Base-by-base conservation (phyloP, 1,140 invertebrate genomes). In the Fragariocoptes setiger region DNA sequence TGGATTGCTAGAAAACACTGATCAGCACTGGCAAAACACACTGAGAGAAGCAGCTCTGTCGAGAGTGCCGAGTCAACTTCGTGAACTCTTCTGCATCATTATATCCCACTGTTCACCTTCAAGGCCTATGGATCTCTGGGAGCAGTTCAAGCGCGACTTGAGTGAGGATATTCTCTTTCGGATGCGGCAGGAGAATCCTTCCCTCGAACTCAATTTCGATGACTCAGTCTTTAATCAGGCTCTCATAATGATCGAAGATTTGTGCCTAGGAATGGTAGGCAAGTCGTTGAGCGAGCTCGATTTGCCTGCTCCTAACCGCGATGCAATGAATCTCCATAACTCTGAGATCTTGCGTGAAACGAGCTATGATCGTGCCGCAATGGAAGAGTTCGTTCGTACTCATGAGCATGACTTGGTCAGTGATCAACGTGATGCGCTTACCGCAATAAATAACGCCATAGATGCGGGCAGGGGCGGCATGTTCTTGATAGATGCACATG, bases 11-110 rank as follows among this genome's bases (percentile, higher is more conserved):
- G 50, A 56, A 43, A 44, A 58, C 8, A 16, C 8, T 42, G 52
- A 59, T 42, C 19, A 42, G 13, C 48, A 55, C 25, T 60, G 57
- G 60, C 48, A 57, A 37, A 15, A 42, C 3, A 53, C 53, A 20
- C 47, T 63, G 22, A 31, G 42, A 21, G 56, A 62, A 45, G 53
- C 58, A 45, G 40, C 46, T 49, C 35, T 51, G 16, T 55, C 57
- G 35, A 53, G 58, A 5, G 37, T 57, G 13, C 52, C 52, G 17
- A 37, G 53, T 43, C 40, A 51, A 37, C 22, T 54, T 3, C 21
- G 50, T 18, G 31, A 40, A 41, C 50, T 47, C 42, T 58, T 42
- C 56, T 54, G 54, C 36, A 50, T 57, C 53, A 46, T 57, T 55
- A 46, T 58, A 53, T 39, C 53, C 55, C 50, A 21, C 48, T 44